Base-by-base conservation (phyloP, 2,797 vertebrate species). In the Pipistrellus pygmaeus region DNA sequence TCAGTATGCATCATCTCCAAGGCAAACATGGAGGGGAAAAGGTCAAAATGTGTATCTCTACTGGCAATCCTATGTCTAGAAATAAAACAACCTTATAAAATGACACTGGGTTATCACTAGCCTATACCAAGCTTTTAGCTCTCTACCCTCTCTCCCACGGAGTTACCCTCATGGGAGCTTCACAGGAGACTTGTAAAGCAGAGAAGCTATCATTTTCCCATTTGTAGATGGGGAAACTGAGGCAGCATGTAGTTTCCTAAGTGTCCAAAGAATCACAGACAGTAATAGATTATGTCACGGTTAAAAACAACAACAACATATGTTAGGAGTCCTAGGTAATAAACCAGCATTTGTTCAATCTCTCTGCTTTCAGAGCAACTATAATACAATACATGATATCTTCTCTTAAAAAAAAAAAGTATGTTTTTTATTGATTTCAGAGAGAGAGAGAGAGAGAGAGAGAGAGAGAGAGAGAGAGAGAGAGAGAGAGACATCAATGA, bases 221-320 rank as follows among this genome's bases (percentile, higher is more conserved):
- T 62, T 85, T 78, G 83, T 17, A 76, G 25, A 72, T 5, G 73
- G 69, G 71, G 76, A 96, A 93, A 96, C 72, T 57, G 90, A 95
- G 85, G 57, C 32, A 44, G 57, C 35, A 60, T 11, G 13, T 7
- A 76, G 32, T 38, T 76, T 44, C 23, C 32, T 69, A 86, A 77
- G 30, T 60, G 32, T 91, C 55, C 75, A 46, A 83, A 92, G 71
- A 76, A 57, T 68, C 81, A 78, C 25, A 82, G 21, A 23, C 25
- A 30, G 41, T 66, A 51, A 66, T 27, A 68, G n/a, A 21, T 23
- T 51, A 69, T 90, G n/a, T 21, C 17, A 53, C 68, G 48, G 32
- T 68, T 25, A 41, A 30, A 80, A 25, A 25, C 18, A 51, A 32
- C n/a, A 76, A 53, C 35, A 71, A 60, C 51, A 15, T 5, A 62